Conservation (phyloP, 1,140 invertebrate species). For the Anoplophora glabripennis region DNA sequence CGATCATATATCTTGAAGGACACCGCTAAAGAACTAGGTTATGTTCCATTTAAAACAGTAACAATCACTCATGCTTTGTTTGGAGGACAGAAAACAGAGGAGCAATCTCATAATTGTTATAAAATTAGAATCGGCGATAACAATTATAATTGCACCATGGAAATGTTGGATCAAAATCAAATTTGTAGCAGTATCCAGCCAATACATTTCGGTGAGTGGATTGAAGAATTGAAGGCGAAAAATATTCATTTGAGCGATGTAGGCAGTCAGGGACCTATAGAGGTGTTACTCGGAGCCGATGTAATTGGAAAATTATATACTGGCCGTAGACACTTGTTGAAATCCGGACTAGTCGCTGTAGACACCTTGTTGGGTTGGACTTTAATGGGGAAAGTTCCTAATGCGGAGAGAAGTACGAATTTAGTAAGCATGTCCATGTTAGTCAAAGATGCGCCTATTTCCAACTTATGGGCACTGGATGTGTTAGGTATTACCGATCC, state of each 20-base stretch:
- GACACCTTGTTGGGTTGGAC: constrained; percentile 44
- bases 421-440: constrained; percentile 23
- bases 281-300: constrained; percentile 40
- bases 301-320: constrained; percentile 40
- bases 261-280: too few relatives aligned
- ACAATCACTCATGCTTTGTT: constrained; percentile 16
- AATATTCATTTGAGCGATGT: constrained; percentile 11
- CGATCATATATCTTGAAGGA: constrained; percentile 9
- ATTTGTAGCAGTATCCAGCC: constrained; percentile 20
- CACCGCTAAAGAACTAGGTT: neutral
- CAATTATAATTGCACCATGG: constrained; percentile 8
- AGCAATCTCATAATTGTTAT: neutral
- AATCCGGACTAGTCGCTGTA: constrained; percentile 36
- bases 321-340: constrained; percentile 27
- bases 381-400: constrained; percentile 32
- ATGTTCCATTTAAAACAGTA: neutral
- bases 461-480: constrained; percentile 18
- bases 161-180: constrained; percentile 14
- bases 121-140: neutral
- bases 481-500: constrained; percentile 16
- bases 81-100: constrained; percentile 7
- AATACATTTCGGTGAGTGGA: constrained; percentile 16
- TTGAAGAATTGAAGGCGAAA: constrained; percentile 6
- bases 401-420: constrained; percentile 23
- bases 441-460: constrained; percentile 30